These are phyloP conservation scores for Eupelmus urozonus DNA, from an alignment of 2,888 invertebrate species.

Conservation along the genomic window DNA sequence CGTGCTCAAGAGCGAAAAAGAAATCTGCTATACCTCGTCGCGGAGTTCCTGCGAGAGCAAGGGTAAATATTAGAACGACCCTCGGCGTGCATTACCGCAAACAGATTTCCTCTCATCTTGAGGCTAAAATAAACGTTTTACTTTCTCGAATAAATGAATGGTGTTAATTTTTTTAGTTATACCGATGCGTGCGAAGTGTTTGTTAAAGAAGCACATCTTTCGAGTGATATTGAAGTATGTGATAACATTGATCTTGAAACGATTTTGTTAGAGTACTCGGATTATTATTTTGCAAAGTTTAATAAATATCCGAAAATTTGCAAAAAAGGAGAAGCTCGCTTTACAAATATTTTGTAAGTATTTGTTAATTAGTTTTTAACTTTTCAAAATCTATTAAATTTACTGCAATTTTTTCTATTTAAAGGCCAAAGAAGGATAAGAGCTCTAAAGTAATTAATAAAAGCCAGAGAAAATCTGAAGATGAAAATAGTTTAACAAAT, in stretches of 20 bases:
- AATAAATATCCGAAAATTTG: conserved; percentile 91
- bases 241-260: conserved; percentile 95
- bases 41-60: conserved; percentile 83
- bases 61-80: conserved; percentile 78
- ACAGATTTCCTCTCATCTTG: background rate
- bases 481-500: conserved; percentile 58
- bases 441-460: conserved; percentile 3
- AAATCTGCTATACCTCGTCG: conserved; percentile 81
- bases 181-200: conserved; percentile 83
- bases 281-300: conserved; percentile 91
- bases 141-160: conserved; percentile 15
- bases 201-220: conserved; percentile 85
- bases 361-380: conserved; percentile 9
- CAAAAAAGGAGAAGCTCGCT: conserved; percentile 78
- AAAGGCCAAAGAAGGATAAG: conserved; percentile 1
- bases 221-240: conserved; percentile 86
- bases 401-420: background rate
- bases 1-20: conserved; percentile 69
- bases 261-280: conserved; percentile 92
- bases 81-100: conserved; percentile 12
- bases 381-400: background rate
- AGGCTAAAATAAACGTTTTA: background rate
- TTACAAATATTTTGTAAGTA: conserved; percentile 32
- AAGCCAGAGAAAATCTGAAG: conserved; percentile 58
- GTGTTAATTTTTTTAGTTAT: conserved; percentile 74